A percentile compares a stretch with the other conserved stretches of the same genome.
phyloP scores from a whole-genome alignment of 2,888 invertebrate species.

The Argynnis bischoffii region DNA sequence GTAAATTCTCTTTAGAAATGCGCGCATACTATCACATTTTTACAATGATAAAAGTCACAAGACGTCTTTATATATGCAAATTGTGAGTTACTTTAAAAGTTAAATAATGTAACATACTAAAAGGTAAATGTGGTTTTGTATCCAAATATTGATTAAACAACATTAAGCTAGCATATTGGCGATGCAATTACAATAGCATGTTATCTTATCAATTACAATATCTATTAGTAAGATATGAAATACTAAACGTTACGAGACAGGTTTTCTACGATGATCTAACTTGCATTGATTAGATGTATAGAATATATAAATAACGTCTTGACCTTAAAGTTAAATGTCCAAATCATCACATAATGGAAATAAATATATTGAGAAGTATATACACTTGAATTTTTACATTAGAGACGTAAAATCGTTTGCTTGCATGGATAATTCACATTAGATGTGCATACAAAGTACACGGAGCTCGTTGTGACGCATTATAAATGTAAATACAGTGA shows the following conservation, averaged over 20 bases:
- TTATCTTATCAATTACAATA: slow-evolving; percentile 19
- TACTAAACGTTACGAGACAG: slow-evolving; percentile 61
- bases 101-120: background rate
- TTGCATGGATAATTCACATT: background rate
- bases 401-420: background rate
- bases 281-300: slow-evolving; percentile 66
- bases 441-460: background rate
- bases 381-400: background rate
- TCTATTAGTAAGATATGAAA: slow-evolving; percentile 10
- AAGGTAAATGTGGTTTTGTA: background rate
- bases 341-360: background rate
- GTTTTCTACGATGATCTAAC: slow-evolving; percentile 72
- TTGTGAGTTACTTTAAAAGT: background rate
- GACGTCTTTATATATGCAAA: slow-evolving; percentile 23
- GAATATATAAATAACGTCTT: slow-evolving; percentile 44
- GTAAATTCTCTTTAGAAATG: background rate
- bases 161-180: background rate
- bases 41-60: slow-evolving; percentile 29
- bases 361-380: too few relatives aligned
- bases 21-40: slow-evolving; percentile 29
- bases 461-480: background rate
- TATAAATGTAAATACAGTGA: background rate
- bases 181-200: slow-evolving; percentile 8
- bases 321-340: slow-evolving; percentile 23
- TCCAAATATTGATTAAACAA: slow-evolving; percentile 23